Evolutionary conservation across 1,140 invertebrate genomes (phyloP).

Genomic region (Nymphalis io): DNA sequence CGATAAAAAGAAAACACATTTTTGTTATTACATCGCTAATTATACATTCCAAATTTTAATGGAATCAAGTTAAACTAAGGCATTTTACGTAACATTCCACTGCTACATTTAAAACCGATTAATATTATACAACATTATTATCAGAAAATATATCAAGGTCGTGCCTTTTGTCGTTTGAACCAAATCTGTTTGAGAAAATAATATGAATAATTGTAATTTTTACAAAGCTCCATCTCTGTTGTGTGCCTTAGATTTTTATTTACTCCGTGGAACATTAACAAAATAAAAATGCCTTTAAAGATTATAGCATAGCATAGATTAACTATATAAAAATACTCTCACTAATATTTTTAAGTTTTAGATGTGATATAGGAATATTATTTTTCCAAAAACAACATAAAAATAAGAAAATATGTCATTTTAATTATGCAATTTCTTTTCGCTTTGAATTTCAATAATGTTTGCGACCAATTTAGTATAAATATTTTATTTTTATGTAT

Average conservation of each 20-base stretch:
- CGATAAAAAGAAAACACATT: not conserved
- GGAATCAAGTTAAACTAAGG: not conserved
- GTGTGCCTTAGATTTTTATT: not conserved
- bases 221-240: conserved; percentile 3
- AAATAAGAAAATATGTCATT: not conserved
- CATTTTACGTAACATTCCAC: conserved; percentile 31
- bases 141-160: conserved; percentile 34
- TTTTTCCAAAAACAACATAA: conserved; percentile 7
- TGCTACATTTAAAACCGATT: conserved; percentile 26
- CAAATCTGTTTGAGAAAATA: not conserved
- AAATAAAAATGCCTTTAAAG: not conserved
- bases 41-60: conserved; percentile 18
- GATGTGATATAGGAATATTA: not conserved
- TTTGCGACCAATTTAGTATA: conserved; percentile 5
- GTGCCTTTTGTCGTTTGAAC: conserved; percentile 27
- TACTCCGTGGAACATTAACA: not conserved
- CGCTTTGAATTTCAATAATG: not conserved
- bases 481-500: not conserved
- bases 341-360: conserved; percentile 9
- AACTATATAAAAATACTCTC: not conserved
- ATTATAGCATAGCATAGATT: not conserved
- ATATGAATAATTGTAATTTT: conserved; percentile 4
- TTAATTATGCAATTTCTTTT: not conserved
- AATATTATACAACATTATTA: conserved; percentile 32
- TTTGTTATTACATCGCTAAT: not conserved